These are phyloP conservation scores for Sesamia inferens DNA, from an alignment of 2,888 invertebrate species.

Conservation along the genomic window DNA sequence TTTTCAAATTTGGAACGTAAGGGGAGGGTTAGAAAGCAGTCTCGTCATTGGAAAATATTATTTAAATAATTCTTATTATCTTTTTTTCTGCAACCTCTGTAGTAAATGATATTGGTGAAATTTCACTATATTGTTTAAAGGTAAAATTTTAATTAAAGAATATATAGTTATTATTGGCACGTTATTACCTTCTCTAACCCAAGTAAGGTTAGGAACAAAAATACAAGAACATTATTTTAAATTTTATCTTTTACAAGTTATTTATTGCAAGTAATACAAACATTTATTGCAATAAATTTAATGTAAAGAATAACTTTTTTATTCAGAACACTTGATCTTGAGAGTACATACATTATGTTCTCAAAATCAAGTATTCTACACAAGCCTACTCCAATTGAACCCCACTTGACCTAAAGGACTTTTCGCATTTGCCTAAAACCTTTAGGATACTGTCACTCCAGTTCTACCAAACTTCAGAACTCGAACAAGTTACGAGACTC, in stretches of 20 bases:
- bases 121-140: too few relatives aligned
- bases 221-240: too few relatives aligned
- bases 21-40: constrained; percentile 35
- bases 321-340: too few relatives aligned
- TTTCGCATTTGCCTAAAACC: constrained; percentile 20
- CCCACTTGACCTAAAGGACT: constrained; percentile 7
- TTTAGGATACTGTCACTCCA: constrained; percentile 30
- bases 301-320: not conserved
- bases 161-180: too few relatives aligned
- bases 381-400: not conserved
- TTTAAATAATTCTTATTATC: not conserved
- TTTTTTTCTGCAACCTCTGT: not conserved
- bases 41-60: not conserved
- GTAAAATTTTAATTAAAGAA: not conserved
- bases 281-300: too few relatives aligned
- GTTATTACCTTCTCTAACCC: too few relatives aligned
- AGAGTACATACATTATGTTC: too few relatives aligned
- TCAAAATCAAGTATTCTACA: not conserved
- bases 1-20: constrained; percentile 6
- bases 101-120: not conserved
- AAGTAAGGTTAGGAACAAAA: too few relatives aligned
- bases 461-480: constrained; percentile 27
- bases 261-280: not conserved
- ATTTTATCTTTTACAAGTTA: not conserved
- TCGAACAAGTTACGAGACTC: constrained; percentile 27